Evolutionary conservation across 2,888 invertebrate genomes (phyloP), one percentile per base, ranked within the genome.

Genomic region (Caenorhabditis parvicauda): DNA sequence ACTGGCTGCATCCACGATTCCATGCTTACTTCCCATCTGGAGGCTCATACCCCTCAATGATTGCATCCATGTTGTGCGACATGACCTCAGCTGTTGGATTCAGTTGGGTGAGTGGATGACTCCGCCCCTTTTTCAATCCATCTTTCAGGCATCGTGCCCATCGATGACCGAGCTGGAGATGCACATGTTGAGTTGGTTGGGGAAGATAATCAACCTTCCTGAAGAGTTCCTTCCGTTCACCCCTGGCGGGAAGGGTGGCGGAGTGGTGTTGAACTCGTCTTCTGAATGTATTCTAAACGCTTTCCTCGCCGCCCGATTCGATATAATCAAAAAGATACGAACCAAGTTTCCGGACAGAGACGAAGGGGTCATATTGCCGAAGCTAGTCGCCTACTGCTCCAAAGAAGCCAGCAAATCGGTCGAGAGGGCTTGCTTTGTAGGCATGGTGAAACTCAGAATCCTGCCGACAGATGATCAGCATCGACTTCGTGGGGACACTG

Each of bases 181-280:
- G 3, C 24, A 54, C 5, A 57, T 61, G 54, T 57, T 61, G 61
- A 57, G 57, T 47, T 61, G 61, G 61, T 29, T 61, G 29, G 61
- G 61, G 14, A 57, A 61, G 28, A 57, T 57, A 54, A 61, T 61
- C 56, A 57, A 42, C 1, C 29, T 61, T 28, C 61, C 61, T 2
- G 50, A 46, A 51, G 61, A 61, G 35, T 51, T 61, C 38, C 29
- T 61, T 0, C 38, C 57, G 50, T 53, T 42, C 35, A 56, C 61
- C 1, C 56, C 56, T n/a, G 61, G 53, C 12, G 51, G 56, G 50
- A 49, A 54, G 17, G 61, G 61, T 22, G 61, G 61, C 19, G 61
- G 61, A 17, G 53, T 53, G 25, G 57, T 61, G 61, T 54, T 43
- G 49, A n/a, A n/a, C n/a, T 61, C 61, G 1, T 45, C 47, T 17